Evolutionary conservation across 2,797 vertebrate species (phyloP).

Genomic region (Rhynchonycteris naso): DNA sequence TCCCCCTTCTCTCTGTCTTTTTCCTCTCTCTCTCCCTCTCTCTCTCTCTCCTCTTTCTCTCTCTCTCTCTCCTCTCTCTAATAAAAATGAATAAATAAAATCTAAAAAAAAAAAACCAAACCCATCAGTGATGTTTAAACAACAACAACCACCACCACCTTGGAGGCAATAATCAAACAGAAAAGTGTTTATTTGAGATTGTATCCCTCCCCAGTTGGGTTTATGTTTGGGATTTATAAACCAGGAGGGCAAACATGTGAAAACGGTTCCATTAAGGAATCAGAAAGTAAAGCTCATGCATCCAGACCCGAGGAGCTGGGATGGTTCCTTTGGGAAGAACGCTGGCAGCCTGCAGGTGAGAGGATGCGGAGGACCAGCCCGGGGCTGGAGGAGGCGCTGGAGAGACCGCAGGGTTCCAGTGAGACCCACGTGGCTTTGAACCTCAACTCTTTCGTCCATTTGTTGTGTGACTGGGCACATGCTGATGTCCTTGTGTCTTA

Average conservation of each 20-base stretch:
- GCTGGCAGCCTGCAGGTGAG: neutral
- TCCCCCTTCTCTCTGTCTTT: too few relatives aligned
- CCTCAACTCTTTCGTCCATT: neutral
- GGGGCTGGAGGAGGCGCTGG: neutral
- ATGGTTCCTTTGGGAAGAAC: neutral
- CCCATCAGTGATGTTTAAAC: too few relatives aligned
- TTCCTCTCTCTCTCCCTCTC: too few relatives aligned
- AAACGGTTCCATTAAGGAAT: neutral
- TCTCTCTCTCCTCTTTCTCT: too few relatives aligned
- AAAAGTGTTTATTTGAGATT: neutral
- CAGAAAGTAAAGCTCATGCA: neutral
- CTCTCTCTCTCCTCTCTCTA: too few relatives aligned
- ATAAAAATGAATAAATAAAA: too few relatives aligned
- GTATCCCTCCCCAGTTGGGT: neutral
- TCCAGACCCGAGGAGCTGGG: neutral
- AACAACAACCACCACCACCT: too few relatives aligned
- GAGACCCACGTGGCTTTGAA: neutral
- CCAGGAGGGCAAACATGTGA: neutral
- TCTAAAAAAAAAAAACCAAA: too few relatives aligned
- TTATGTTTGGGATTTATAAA: neutral
- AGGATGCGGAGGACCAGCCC: neutral
- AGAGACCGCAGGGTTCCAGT: neutral
- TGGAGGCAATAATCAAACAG: neutral
- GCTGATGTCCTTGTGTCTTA: neutral
- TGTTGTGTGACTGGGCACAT: neutral